phyloP scores from a whole-genome alignment of 92 coral and sea anemone genomes.

The Chrysogorgia sp. region DNA sequence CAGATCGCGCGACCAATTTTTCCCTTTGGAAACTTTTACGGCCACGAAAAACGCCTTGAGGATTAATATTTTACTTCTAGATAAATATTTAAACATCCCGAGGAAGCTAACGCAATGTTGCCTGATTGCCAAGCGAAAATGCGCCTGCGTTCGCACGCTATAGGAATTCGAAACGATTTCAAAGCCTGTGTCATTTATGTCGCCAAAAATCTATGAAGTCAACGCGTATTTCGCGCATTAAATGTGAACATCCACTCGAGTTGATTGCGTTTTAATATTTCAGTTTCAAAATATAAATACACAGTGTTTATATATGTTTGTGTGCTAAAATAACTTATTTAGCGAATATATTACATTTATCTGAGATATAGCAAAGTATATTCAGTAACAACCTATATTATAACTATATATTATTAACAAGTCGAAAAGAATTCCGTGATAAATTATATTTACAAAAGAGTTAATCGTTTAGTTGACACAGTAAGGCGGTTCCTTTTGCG shows the following conservation, averaged over 20 bases:
- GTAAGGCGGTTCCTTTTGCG: conserved; percentile 93
- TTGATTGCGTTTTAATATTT: neutral
- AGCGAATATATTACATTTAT: conserved; percentile 15
- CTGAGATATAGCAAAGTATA: neutral
- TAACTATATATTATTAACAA: neutral
- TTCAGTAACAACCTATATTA: neutral
- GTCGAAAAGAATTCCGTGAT: conserved; percentile 1
- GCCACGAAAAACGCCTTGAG: too few relatives aligned
- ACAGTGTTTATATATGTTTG: neutral
- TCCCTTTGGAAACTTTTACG: too few relatives aligned
- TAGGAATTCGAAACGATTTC: too few relatives aligned
- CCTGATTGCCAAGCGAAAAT: too few relatives aligned
- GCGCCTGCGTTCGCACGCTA: too few relatives aligned
- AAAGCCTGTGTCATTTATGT: too few relatives aligned
- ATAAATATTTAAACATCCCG: too few relatives aligned
- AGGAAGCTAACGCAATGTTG: too few relatives aligned
- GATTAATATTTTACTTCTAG: too few relatives aligned
- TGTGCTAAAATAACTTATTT: conserved; percentile 9
- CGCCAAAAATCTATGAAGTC: too few relatives aligned
- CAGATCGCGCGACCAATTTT: too few relatives aligned
- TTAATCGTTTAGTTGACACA: conserved; percentile 90
- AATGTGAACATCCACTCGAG: neutral
- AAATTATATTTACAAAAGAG: conserved; percentile 25
- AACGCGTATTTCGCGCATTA: too few relatives aligned
- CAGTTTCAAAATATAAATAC: conserved; percentile 5